Percentiles rank a stretch among this genome's conserved stretches.
phyloP scores from a whole-genome alignment of 2,797 vertebrate genomes.

The Takifugu rubripes region DNA sequence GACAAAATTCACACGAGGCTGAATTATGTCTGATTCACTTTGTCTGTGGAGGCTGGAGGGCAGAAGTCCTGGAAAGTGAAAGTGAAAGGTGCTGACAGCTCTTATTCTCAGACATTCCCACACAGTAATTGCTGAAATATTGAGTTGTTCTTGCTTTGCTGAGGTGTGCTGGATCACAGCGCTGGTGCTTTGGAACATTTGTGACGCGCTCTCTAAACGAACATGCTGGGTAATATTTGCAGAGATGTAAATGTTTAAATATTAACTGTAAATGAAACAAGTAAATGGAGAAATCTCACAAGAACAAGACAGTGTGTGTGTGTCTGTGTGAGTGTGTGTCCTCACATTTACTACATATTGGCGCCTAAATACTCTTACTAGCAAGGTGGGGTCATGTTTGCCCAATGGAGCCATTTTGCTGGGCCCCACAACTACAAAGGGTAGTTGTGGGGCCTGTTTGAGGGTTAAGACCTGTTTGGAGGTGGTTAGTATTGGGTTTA shows the following conservation, averaged over 20 bases:
- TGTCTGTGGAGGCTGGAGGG: constrained; percentile 36
- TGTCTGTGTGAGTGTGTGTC: too few relatives aligned
- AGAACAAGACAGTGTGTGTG: not conserved
- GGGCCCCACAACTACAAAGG: too few relatives aligned
- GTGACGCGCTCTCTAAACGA: not conserved
- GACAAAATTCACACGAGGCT: constrained; percentile 12
- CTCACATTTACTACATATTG: too few relatives aligned
- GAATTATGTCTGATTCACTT: constrained; percentile 38
- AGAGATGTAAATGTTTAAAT: constrained; percentile 18
- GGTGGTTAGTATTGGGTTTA: too few relatives aligned
- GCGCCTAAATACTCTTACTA: too few relatives aligned
- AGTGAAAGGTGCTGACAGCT: constrained; percentile 47
- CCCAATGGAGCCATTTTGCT: too few relatives aligned
- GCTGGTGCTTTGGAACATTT: not conserved
- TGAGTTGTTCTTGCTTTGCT: constrained; percentile 4
- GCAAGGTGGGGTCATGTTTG: too few relatives aligned
- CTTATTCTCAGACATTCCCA: constrained; percentile 23
- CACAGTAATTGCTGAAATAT: constrained; percentile 42
- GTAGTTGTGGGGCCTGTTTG: too few relatives aligned
- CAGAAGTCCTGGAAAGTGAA: constrained; percentile 7
- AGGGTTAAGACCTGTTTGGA: too few relatives aligned
- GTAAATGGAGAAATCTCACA: not conserved
- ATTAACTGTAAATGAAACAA: constrained; percentile 6
- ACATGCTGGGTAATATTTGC: not conserved
- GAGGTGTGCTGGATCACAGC: not conserved